Percentiles rank a stretch among this genome's conserved stretches.
These are phyloP conservation scores for Paracyprichromis sp. DNA, from an alignment of 2,113 vertebrate genomes.

Conservation along the genomic window DNA sequence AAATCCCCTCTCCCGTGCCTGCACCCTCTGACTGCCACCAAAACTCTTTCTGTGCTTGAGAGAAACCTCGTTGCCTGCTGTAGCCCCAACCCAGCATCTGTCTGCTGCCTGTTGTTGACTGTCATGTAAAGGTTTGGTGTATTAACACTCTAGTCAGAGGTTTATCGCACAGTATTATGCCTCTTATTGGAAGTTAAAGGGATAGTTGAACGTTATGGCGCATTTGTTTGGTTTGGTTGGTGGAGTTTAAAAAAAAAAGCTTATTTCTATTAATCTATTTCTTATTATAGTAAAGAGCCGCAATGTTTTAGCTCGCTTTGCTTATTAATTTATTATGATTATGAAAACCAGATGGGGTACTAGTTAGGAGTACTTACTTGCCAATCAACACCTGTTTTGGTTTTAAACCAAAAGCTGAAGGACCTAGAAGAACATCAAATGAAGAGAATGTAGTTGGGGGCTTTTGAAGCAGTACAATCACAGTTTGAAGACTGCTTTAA, in stretches of 20 bases:
- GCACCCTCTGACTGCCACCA: not conserved
- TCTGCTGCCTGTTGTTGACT: not conserved
- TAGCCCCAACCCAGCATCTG: not conserved
- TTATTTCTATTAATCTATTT: not conserved
- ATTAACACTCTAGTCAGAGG: not conserved
- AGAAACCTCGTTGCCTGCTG: slow-evolving; percentile 19
- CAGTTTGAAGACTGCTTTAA: not conserved
- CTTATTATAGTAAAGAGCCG: accelerated
- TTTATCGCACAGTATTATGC: not conserved
- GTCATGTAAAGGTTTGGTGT: not conserved
- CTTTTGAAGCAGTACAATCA: not conserved
- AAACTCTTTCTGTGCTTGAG: slow-evolving; percentile 7
- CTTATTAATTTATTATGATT: not conserved
- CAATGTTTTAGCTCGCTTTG: not conserved
- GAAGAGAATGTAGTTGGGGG: accelerated
- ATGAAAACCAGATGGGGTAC: not conserved
- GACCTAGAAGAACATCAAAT: not conserved
- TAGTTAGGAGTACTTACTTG: not conserved
- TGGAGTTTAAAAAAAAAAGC: not conserved
- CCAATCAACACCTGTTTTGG: not conserved
- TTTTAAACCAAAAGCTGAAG: not conserved
- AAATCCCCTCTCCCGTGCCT: slow-evolving; percentile 2
- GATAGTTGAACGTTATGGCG: not conserved
- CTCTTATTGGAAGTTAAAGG: not conserved
- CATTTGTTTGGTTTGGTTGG: not conserved